These are phyloP conservation scores for Petrocephalus microphthalmus DNA, from an alignment of 2,113 vertebrate species.

Conservation along the genomic window DNA sequence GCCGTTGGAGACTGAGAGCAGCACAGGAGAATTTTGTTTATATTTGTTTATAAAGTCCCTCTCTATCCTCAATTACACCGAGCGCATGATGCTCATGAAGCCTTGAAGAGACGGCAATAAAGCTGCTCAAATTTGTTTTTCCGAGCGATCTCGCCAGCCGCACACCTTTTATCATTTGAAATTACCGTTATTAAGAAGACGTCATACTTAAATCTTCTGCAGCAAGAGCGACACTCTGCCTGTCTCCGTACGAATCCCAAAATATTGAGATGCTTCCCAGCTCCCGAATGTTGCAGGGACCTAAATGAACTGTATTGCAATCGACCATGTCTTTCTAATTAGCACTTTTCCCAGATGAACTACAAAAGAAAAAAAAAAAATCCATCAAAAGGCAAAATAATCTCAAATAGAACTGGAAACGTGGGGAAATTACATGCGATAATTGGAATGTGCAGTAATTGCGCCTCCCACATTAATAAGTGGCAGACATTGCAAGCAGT, in stretches of 20 bases:
- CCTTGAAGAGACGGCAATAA: not conserved
- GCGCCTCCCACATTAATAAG: conserved; percentile 47
- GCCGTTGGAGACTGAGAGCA: not conserved
- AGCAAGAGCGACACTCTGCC: no score
- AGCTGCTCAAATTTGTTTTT: conserved; percentile 5
- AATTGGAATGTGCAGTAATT: conserved; percentile 40
- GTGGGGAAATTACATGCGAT: conserved; percentile 37
- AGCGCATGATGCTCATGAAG: not conserved
- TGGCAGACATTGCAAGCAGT: conserved; percentile 37
- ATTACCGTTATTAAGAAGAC: conserved; percentile 6
- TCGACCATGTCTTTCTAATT: conserved; percentile 27
- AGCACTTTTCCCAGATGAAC: conserved; percentile 26
- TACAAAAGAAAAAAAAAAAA: conserved; percentile 21
- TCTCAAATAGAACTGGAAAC: conserved; percentile 8
- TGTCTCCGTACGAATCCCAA: not conserved
- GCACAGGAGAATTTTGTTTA: not conserved
- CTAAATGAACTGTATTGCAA: not conserved
- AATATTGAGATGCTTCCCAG: not conserved
- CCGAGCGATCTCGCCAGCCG: not conserved
- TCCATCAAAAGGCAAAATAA: conserved; percentile 28
- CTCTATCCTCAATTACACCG: not conserved
- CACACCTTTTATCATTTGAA: not conserved
- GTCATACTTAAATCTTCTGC: not conserved
- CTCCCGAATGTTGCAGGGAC: not conserved
- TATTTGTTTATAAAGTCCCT: not conserved